Evolutionary conservation across 2,797 vertebrate species (phyloP).

Genomic region (Cynopterus sphinx): DNA sequence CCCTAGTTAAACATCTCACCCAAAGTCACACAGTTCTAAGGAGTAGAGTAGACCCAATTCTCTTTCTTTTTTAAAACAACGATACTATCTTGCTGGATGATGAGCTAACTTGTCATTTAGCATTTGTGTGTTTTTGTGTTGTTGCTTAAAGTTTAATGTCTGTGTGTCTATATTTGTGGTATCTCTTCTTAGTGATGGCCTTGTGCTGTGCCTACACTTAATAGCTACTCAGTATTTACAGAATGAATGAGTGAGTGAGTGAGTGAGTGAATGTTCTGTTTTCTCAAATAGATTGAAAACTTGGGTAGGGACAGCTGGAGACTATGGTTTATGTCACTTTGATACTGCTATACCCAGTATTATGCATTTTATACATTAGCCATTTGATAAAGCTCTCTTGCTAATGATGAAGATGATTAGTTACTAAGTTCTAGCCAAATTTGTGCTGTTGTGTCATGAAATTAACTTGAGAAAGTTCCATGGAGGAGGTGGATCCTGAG

Average conservation of each 20-base stretch:
- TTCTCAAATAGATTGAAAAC: neutral
- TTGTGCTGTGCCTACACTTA: neutral
- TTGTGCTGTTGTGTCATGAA: neutral
- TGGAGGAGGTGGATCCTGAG: neutral
- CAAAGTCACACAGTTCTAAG: neutral
- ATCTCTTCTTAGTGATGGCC: neutral
- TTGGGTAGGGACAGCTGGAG: neutral
- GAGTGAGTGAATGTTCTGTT: neutral
- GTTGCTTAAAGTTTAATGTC: neutral
- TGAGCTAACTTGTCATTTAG: neutral
- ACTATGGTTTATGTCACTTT: neutral
- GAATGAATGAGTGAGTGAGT: neutral
- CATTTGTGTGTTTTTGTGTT: neutral
- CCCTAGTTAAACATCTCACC: neutral
- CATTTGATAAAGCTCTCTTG: neutral
- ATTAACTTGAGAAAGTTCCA: neutral
- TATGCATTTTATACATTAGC: neutral
- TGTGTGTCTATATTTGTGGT: neutral
- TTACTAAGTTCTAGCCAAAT: neutral
- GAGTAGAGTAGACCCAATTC: neutral
- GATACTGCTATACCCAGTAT: neutral
- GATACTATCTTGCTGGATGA: neutral
- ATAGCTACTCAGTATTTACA: neutral
- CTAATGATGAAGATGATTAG: neutral
- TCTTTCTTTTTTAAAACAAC: neutral